Evolutionary conservation across 2,113 vertebrate species (phyloP).

Genomic region (Kryptolebias marmoratus): DNA sequence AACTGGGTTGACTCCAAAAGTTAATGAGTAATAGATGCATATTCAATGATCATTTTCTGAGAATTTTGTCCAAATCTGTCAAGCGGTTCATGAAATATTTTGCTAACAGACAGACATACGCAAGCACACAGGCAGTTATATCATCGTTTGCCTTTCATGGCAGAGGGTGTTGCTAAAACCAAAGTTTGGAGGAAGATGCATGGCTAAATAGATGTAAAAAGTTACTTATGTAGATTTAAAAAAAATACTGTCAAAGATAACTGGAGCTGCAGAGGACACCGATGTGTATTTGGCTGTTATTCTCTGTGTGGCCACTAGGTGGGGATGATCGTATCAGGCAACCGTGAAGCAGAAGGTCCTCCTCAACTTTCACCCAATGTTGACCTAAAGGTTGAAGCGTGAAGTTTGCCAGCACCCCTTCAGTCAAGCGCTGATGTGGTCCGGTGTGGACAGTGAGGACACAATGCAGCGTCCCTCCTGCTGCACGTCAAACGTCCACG

Average conservation of each 20-base stretch:
- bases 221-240: slow-evolving; percentile 21
- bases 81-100: too few species aligned
- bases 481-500: slow-evolving; percentile 29
- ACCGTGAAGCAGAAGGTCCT: neutral
- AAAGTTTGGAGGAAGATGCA: slow-evolving; percentile 21
- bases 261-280: slow-evolving; percentile 25
- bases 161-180: too few species aligned
- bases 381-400: slow-evolving; percentile 31
- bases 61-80: too few species aligned
- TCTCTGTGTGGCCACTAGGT: slow-evolving; percentile 66
- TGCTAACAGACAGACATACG: slow-evolving; percentile 10
- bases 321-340: slow-evolving; percentile 54
- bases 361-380: slow-evolving; percentile 48
- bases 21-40: too few species aligned
- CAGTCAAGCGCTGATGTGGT: slow-evolving; percentile 28
- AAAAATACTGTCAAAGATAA: neutral
- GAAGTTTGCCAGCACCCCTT: slow-evolving; percentile 39
- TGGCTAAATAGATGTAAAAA: slow-evolving; percentile 37
- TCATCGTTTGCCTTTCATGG: slow-evolving; percentile 26
- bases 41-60: too few species aligned
- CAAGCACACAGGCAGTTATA: slow-evolving; percentile 13
- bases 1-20: too few species aligned
- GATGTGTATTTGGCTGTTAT: slow-evolving; percentile 14
- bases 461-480: slow-evolving; percentile 32
- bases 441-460: slow-evolving; percentile 30